These are phyloP conservation scores for Lacanobia wlatinum DNA, from an alignment of 2,888 invertebrate genomes.

Conservation along the genomic window DNA sequence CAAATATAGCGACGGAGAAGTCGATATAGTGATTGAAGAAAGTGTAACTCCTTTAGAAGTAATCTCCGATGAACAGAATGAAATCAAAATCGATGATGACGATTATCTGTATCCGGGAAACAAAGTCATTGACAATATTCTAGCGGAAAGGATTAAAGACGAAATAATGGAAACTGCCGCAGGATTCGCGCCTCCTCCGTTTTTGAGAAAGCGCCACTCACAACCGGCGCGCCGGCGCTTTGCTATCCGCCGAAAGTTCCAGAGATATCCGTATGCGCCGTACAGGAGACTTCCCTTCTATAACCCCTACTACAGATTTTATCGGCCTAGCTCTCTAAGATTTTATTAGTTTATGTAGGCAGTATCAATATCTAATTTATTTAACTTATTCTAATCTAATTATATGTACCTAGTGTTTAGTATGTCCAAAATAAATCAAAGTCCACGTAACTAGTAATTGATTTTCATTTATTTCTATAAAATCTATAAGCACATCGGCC, in stretches of 20 bases:
- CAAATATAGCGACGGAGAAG: slow-evolving; percentile 64
- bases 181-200: slow-evolving; percentile 81
- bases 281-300: slow-evolving; percentile 75
- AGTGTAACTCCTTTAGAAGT: slow-evolving; percentile 62
- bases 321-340: slow-evolving; percentile 84
- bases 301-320: slow-evolving; percentile 80
- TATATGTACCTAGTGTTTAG: slow-evolving; percentile 19
- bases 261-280: slow-evolving; percentile 71
- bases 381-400: too few relatives aligned
- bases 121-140: slow-evolving; percentile 70
- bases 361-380: slow-evolving; percentile 54
- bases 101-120: slow-evolving; percentile 59
- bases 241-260: slow-evolving; percentile 77
- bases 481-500: slow-evolving; percentile 79
- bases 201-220: slow-evolving; percentile 69
- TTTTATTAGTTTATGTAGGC: slow-evolving; percentile 72
- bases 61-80: slow-evolving; percentile 67
- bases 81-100: slow-evolving; percentile 66
- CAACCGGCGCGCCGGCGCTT: slow-evolving; percentile 70
- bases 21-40: slow-evolving; percentile 79
- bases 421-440: slow-evolving; percentile 41
- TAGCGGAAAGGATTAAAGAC: slow-evolving; percentile 73
- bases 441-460: slow-evolving; percentile 48
- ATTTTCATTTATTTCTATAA: slow-evolving; percentile 81
- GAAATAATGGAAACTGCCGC: slow-evolving; percentile 86